These are phyloP conservation scores for Patella pellucida DNA, from an alignment of 2,888 invertebrate genomes.

Conservation along the genomic window DNA sequence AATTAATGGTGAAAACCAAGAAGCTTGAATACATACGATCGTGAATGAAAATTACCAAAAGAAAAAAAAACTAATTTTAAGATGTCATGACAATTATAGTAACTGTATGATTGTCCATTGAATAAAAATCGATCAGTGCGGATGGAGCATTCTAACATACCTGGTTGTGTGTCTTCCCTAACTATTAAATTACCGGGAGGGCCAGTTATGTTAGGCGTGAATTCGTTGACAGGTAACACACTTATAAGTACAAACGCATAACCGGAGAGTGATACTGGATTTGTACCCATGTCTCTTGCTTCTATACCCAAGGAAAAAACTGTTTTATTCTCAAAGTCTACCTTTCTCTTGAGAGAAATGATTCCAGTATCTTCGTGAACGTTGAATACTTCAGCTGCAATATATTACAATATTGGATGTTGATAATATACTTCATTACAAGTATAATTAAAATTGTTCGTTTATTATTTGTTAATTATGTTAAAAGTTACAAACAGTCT, in stretches of 20 bases:
- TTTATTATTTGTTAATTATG: no score
- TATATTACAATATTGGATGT: neutral
- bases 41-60: no score
- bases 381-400: slow-evolving; percentile 15
- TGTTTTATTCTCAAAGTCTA: slow-evolving; percentile 40
- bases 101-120: neutral
- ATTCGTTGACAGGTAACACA: slow-evolving; percentile 44
- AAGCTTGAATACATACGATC: no score
- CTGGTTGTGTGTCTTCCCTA: slow-evolving; percentile 36
- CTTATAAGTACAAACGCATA: slow-evolving; percentile 38
- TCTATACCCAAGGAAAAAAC: slow-evolving; percentile 37
- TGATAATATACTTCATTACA: neutral
- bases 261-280: slow-evolving; percentile 30
- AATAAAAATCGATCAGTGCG: neutral
- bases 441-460: neutral
- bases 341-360: slow-evolving; percentile 31
- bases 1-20: no score
- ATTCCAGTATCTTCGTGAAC: slow-evolving; percentile 24
- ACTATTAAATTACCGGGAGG: slow-evolving; percentile 27
- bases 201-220: slow-evolving; percentile 38
- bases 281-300: slow-evolving; percentile 44
- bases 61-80: neutral
- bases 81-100: no score
- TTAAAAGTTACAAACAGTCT: no score
- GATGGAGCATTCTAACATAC: slow-evolving; percentile 22